Percentiles rank a stretch among this genome's conserved stretches.
Conservation (phyloP, 2,888 invertebrate species). For the Nomada fabriciana region DNA sequence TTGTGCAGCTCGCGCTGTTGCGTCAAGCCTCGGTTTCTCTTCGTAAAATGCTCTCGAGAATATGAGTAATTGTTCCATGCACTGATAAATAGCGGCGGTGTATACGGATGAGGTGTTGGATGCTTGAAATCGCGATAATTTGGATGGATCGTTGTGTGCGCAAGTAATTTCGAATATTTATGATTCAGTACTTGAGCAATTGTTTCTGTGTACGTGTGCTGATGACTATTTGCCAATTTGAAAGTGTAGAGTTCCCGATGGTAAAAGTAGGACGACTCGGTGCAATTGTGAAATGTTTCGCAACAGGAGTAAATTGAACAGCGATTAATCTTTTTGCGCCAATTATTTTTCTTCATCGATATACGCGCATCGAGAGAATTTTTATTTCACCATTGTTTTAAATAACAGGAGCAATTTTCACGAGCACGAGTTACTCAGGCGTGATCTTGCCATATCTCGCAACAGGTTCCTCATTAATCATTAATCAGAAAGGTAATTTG, state of each 20-base stretch:
- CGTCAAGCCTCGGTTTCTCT: background rate
- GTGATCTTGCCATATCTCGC: background rate
- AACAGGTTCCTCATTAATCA: slow-evolving; percentile 54
- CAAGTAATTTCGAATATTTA: slow-evolving; percentile 15
- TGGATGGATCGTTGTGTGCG: slow-evolving; percentile 16
- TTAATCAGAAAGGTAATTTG: slow-evolving; percentile 51
- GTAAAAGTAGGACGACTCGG: too few relatives aligned
- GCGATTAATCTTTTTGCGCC: background rate
- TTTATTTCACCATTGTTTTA: background rate
- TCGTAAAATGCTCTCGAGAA: slow-evolving; percentile 3
- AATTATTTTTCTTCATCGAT: background rate
- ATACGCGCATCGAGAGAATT: background rate
- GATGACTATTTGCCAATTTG: background rate
- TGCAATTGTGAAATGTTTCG: too few relatives aligned
- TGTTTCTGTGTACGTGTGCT: slow-evolving; percentile 3
- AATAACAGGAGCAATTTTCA: background rate
- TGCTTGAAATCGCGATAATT: slow-evolving; percentile 15
- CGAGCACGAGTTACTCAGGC: background rate
- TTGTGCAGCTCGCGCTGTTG: background rate
- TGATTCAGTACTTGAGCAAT: slow-evolving; percentile 12
- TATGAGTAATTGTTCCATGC: slow-evolving; percentile 22
- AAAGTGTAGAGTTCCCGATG: background rate
- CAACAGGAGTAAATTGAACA: too few relatives aligned
- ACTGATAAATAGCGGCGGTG: slow-evolving; percentile 22
- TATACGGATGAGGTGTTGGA: background rate